Evolutionary conservation across 2,797 vertebrate genomes (phyloP).

Genomic region (Oophaga sylvatica): DNA sequence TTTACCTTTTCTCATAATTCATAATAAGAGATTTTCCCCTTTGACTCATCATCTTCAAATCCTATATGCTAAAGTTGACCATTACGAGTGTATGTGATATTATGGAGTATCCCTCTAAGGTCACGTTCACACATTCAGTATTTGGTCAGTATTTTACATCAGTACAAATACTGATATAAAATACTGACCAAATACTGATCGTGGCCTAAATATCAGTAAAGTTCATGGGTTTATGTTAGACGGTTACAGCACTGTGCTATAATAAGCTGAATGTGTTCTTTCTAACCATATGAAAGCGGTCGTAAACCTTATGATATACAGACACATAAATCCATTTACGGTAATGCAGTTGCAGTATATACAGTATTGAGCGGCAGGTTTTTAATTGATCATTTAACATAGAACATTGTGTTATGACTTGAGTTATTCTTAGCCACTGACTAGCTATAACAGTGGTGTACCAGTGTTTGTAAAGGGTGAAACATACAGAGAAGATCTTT

Average conservation of each 20-base stretch:
- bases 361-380: background rate
- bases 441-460: background rate
- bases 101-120: background rate
- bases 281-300: background rate
- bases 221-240: conserved; percentile 9
- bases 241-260: background rate
- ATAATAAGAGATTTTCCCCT: no score
- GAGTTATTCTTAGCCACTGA: conserved; percentile 1
- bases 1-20: no score
- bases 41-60: background rate
- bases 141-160: no score
- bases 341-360: background rate
- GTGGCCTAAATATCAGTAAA: background rate
- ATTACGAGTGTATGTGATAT: background rate
- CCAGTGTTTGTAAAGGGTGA: background rate
- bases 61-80: background rate
- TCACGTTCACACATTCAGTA: no score
- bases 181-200: no score
- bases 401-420: background rate
- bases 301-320: conserved; percentile 13
- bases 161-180: no score
- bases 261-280: background rate
- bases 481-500: background rate
- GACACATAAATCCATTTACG: conserved; percentile 19
- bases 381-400: background rate